These are phyloP conservation scores for Zosterops japonicus DNA, from an alignment of 2,113 vertebrate genomes.

Conservation along the genomic window DNA sequence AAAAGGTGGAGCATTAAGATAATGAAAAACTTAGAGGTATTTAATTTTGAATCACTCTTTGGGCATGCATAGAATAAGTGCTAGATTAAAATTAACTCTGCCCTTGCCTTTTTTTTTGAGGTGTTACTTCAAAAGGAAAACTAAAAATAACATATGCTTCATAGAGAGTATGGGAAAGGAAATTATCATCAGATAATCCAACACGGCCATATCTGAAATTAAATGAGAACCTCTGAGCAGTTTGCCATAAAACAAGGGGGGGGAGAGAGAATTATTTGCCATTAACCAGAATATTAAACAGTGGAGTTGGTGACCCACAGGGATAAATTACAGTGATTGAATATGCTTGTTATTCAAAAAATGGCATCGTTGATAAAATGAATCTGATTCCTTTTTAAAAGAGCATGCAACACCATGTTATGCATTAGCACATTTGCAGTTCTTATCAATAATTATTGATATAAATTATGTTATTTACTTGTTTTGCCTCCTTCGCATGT, in stretches of 20 bases:
- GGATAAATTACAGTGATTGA: neutral
- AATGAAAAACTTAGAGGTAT: neutral
- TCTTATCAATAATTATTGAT: slow-evolving; percentile 30
- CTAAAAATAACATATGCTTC: neutral
- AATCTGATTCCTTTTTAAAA: neutral
- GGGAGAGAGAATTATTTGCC: neutral
- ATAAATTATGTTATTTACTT: slow-evolving; percentile 33
- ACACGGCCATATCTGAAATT: neutral
- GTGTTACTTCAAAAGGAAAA: neutral
- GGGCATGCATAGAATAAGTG: neutral
- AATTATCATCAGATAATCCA: neutral
- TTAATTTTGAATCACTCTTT: neutral
- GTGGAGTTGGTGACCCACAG: neutral
- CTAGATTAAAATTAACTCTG: neutral
- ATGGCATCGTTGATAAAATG: neutral
- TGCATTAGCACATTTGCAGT: neutral
- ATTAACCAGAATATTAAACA: neutral
- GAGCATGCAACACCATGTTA: neutral
- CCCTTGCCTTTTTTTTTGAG: neutral
- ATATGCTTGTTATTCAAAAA: neutral
- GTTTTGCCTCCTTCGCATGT: neutral
- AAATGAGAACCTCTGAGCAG: neutral
- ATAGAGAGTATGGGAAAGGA: neutral
- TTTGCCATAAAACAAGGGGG: neutral
- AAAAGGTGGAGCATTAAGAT: neutral